phyloP scores from a whole-genome alignment of 2,113 vertebrate genomes.

The Myxocyprinus asiaticus region DNA sequence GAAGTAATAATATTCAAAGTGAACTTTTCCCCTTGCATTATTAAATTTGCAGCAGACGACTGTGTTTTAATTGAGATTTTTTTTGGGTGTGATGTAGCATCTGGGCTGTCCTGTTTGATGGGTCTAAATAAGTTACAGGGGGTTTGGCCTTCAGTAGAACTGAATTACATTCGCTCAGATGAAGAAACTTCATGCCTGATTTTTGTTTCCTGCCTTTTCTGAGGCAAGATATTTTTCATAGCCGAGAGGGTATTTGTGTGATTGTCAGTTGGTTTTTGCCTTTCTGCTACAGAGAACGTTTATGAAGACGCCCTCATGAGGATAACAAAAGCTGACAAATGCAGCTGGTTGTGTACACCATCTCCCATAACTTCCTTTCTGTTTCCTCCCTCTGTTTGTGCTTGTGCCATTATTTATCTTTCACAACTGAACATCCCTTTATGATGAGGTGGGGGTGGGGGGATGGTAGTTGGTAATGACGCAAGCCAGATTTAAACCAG shows the following conservation, averaged over 20 bases:
- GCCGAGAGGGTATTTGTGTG: background rate
- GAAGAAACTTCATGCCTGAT: background rate
- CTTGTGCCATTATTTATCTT: too few species aligned
- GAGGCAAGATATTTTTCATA: background rate
- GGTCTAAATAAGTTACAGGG: slow-evolving; percentile 14
- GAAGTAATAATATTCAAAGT: slow-evolving; percentile 12
- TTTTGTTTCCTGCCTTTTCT: background rate
- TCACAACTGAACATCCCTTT: too few species aligned
- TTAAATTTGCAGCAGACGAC: slow-evolving; percentile 24
- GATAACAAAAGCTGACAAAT: too few species aligned
- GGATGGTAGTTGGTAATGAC: too few species aligned
- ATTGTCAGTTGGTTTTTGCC: too few species aligned
- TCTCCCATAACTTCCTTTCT: too few species aligned
- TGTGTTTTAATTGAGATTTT: slow-evolving; percentile 27
- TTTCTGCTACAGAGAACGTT: too few species aligned
- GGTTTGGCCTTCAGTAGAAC: slow-evolving; percentile 18
- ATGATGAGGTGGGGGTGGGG: too few species aligned
- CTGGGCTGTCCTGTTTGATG: slow-evolving; percentile 38
- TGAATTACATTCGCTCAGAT: background rate
- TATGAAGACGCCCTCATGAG: too few species aligned
- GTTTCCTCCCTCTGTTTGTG: too few species aligned
- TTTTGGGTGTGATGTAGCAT: slow-evolving; percentile 4
- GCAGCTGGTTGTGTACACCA: too few species aligned
- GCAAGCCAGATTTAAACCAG: too few species aligned
- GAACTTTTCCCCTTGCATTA: slow-evolving; percentile 22